Conservation (phyloP, 2,113 vertebrate species). For the Nycticebus coucang region DNA sequence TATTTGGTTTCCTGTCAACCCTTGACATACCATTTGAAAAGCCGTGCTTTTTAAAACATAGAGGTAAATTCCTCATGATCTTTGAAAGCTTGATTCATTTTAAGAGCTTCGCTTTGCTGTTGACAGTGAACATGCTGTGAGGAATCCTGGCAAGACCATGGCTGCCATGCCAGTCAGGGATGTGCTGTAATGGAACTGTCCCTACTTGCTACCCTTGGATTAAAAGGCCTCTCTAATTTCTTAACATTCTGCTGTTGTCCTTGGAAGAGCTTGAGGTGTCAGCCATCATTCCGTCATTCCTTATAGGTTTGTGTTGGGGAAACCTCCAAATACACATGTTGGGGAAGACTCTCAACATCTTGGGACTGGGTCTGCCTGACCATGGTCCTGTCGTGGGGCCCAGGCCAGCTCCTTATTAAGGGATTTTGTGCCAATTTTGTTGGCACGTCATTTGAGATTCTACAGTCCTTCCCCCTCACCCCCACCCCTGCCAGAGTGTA, state of each 20-base stretch:
- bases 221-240: background rate
- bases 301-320: conserved; percentile 1
- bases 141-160: conserved; percentile 2
- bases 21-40: background rate
- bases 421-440: conserved; percentile 78
- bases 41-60: conserved; percentile 37
- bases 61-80: background rate
- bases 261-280: conserved; percentile 5
- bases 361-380: conserved; percentile 77
- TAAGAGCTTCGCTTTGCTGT: conserved; percentile 25
- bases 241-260: conserved; percentile 6
- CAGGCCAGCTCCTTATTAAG: conserved; percentile 81
- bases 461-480: background rate
- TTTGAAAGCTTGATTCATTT: conserved; percentile 47
- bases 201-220: background rate
- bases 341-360: conserved; percentile 60
- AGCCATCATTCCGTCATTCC: conserved; percentile 15
- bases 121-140: conserved; percentile 39
- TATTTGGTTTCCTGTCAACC: conserved; percentile 28
- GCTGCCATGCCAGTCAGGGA: background rate
- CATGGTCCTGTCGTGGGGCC: conserved; percentile 79
- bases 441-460: conserved; percentile 81
- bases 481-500: conserved; percentile 63
- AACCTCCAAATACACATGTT: background rate
- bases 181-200: conserved; percentile 27